Evolutionary conservation across 2,888 invertebrate genomes (phyloP), one percentile per base, ranked within the genome.

Genomic region (Leucophora obtusa): DNA sequence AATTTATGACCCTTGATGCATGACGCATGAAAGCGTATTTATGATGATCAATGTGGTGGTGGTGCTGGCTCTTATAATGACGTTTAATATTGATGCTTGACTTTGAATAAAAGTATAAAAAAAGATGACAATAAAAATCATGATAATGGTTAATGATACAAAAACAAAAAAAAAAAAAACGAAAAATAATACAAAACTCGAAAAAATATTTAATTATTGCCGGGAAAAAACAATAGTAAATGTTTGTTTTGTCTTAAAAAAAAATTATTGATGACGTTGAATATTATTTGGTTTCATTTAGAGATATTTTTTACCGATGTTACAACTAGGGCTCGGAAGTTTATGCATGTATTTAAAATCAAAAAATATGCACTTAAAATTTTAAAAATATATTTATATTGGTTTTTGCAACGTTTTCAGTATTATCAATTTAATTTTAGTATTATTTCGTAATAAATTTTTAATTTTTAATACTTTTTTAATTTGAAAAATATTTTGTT

Each of bases 81-180:
- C 59, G 24, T 38, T 66, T 71, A 78, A 78, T 71, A 78, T 78
- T 78, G 71, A 71, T 77, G 71, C 77, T 71, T 71, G 77, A 72
- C 77, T 77, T 77, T 77, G 71, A 77, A 77, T 56, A 62, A 65
- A 59, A 59, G 18, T 35, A 77, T 56, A 60, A 58, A 59, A 59
- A 35, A 18, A 11, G n/a, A 60, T 72, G 60, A 78, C 66, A 60
- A 54, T 72, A 66, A 66, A 60, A 54, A 21, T 51, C 35, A 35
- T 38, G 10, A 76, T 59, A 50, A 76, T 65, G 56, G 38, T 62
- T 70, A 65, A 63, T 70, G 75, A 50, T 58, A 76, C 11, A 58
- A 17, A 63, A 76, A 70, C 17, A 7, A 47, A 70, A n/a, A n/a
- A n/a, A n/a, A n/a, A n/a, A n/a, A n/a, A n/a, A n/a, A n/a, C n/a